A percentile compares a stretch with the other conserved stretches of the same genome.
Evolutionary conservation across 2,797 vertebrate species (phyloP).

Genomic region (Pantherophis vulpinus): DNA sequence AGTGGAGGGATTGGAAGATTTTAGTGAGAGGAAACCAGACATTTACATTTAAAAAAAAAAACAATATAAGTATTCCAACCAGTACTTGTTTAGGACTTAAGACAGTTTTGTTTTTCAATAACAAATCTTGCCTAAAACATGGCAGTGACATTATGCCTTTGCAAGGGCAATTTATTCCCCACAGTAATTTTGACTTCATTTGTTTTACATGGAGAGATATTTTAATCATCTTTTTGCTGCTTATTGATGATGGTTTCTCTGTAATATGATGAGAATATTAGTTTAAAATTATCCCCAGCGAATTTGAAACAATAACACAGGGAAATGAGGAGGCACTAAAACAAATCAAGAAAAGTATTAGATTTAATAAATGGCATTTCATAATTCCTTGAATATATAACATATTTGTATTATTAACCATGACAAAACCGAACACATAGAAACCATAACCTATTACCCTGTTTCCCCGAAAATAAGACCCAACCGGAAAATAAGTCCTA

Average conservation of each 20-base stretch:
- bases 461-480: no score
- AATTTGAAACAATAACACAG: conserved; percentile 74
- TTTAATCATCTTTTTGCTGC: conserved; percentile 73
- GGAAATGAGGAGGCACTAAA: conserved; percentile 61
- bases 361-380: conserved; percentile 55
- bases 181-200: conserved; percentile 72
- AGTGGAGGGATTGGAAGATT: neutral
- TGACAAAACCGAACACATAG: neutral
- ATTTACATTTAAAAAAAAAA: conserved; percentile 27
- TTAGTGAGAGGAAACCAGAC: neutral
- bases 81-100: conserved; percentile 39
- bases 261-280: conserved; percentile 74
- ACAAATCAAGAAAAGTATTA: conserved; percentile 67
- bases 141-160: conserved; percentile 65
- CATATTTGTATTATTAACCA: conserved; percentile 18
- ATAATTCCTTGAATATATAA: conserved; percentile 43
- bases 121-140: conserved; percentile 69
- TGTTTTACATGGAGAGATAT: conserved; percentile 72
- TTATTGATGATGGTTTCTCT: conserved; percentile 73
- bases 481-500: no score
- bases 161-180: conserved; percentile 71
- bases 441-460: no score
- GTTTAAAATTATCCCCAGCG: conserved; percentile 72
- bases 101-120: conserved; percentile 37
- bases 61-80: conserved; percentile 34